Evolutionary conservation across 2,113 vertebrate species (phyloP), one percentile per base, ranked within the genome.

Genomic region (Martes martes): DNA sequence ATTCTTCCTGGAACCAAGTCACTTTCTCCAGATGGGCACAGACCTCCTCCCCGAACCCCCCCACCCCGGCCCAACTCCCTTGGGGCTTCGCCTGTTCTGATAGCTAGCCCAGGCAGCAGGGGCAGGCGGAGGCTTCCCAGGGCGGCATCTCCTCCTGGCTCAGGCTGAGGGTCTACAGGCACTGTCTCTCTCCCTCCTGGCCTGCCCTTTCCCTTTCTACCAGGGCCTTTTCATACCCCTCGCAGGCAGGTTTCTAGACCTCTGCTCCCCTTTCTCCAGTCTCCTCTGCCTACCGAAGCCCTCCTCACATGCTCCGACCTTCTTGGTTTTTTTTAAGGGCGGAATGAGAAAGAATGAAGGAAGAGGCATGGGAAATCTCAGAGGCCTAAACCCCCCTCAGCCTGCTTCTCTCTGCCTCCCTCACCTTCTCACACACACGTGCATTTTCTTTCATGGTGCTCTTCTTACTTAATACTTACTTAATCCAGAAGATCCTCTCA

Each of bases 401-500:
- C 21, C 63, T 14, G 45, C 36, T 36, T 24, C 18, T 28, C 57
- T 82, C 73, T 65, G 73, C 39, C 13, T 42, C 65, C 55, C 26
- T n/a, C 86, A 5, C 36, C 7, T 16, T 67, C 31, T 10, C 33
- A 36, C 18, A 28, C 11, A 42, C 5, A 24, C 21, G 21, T 57
- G 59, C 16, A 10, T 69, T 71, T 16, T 42, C 73, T 52, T 74
- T 45, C 2, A 1, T 21, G 74, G 11, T 76, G 39, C 65, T 52
- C 47, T 67, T 95, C 45, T 4, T 42, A 42, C 39, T 42, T 42
- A 42, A 42, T 55, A 61, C 55, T 26, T 39, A 39, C 14, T 88
- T 57, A 39, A 92, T 39, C 45, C 24, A 94, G 55, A 82, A 82
- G 42, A 50, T 88, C 36, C 78, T 83, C 76, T 91, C 23, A 18